Evolutionary conservation across 1,140 invertebrate species (phyloP), one percentile per base, ranked within the genome.

Genomic region (Apis florea): DNA sequence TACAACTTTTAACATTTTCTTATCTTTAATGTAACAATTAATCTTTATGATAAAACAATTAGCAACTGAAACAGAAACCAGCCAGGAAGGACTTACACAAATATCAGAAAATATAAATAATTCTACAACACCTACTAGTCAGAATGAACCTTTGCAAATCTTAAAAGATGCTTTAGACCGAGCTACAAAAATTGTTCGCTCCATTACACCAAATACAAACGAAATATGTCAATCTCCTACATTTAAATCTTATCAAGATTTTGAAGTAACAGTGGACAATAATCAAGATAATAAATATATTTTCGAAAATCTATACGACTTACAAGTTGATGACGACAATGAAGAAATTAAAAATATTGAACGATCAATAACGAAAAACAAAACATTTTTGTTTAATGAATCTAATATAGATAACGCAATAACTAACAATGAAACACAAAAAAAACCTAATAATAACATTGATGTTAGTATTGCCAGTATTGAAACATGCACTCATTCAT

Each of bases 161-260:
- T 47, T 92, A 51, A 90, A 90, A 71, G 83, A 91, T 17, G 90
- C 91, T 19, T 71, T 92, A 11, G 89, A 92, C 31, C 84, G 91
- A 13, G 91, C 91, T 19, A 91, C 90, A 12, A 79, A 90, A 58
- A 88, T 92, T 24, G 79, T 92, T 12, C 69, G 75, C 13, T 82
- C 88, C 2, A 31, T 8, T 54, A 82, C 82, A 12, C 83, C 86
- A 19, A 78, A 47, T 11, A 59, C n/a, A 15, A 71, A 81, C 3
- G 70, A 67, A 69, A 58, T 26, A 0, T 70, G 54, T 49, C 54
- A 1, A 6, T 83, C 84, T 1, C 79, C 84, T 4, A 64, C 70
- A 24, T 83, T 76, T 1, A 79, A 79, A 67, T 75, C 59, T 21
- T 61, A 66, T 24, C 58, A 56, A 11, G 64, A 69, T 47, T 75